These are phyloP conservation scores for Leontocebus nigricollis DNA, from an alignment of 2,797 vertebrate genomes.

Conservation along the genomic window DNA sequence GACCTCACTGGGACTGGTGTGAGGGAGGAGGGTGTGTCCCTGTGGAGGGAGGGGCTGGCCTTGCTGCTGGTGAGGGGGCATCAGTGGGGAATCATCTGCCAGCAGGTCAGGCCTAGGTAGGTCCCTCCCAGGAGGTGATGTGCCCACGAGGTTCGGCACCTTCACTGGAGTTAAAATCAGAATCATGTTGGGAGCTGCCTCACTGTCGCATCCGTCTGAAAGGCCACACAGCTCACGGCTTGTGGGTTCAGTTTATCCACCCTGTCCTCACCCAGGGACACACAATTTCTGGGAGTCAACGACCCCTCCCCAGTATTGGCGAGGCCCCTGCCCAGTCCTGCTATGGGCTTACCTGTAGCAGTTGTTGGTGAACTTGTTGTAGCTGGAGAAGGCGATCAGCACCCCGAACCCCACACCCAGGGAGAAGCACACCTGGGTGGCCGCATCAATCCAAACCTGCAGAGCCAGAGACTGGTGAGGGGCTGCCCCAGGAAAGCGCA, in stretches of 20 bases:
- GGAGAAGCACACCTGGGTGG: constrained; percentile 96
- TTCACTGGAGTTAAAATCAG: neutral
- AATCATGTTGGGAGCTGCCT: neutral
- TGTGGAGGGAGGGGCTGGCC: accelerated
- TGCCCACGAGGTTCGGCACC: accelerated
- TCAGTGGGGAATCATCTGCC: accelerated
- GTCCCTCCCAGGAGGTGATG: neutral
- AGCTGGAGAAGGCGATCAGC: constrained; percentile 96
- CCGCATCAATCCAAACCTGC: constrained; percentile 96
- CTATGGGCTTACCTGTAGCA: constrained; percentile 89
- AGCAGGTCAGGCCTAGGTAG: too few species aligned
- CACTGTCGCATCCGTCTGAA: neutral
- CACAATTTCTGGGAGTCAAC: neutral
- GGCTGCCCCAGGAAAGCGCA: neutral
- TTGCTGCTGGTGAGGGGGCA: too few species aligned
- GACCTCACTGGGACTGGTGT: accelerated
- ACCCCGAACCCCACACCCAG: constrained; percentile 95
- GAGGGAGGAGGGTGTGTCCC: neutral
- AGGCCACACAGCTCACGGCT: neutral
- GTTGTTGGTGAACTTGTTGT: constrained; percentile 97
- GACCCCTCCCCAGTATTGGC: accelerated
- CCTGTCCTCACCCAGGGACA: neutral
- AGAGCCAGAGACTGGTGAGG: constrained; percentile 81
- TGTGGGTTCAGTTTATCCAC: too few species aligned
- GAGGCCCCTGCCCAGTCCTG: accelerated